Base-by-base conservation (phyloP, 1,140 invertebrate species). In the Drosophila trapezifrons region DNA sequence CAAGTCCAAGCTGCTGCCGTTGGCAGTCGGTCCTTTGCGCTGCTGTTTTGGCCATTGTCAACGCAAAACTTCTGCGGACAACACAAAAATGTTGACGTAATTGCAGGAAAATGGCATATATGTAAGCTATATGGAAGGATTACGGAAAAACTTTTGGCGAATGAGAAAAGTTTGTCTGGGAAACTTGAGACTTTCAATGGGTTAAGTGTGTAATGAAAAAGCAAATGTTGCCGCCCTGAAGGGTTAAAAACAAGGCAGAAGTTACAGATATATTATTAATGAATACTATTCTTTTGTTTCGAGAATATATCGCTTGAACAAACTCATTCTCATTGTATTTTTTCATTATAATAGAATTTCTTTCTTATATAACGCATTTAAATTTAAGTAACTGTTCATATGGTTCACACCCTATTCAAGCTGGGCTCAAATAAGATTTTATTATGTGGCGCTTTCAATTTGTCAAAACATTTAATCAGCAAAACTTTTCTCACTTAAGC, bases 401-500 rank as follows among this genome's bases (percentile, higher is more conserved):
- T 9, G 9, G 9, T 29, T 9, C 8, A 8, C 10, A 27, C 20
- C 20, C 18, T 3, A 4, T 9, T 27, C n/a, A 45, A 18, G 13
- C 40, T 57, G 20, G n/a, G 29, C 17, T 15, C 7, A 17, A n/a
- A n/a, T 18, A 13, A 37, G 32, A 9, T 22, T 47, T 38, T 10
- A 67, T 42, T 27, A 55, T 32, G 54, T 66, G 64, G 62, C 82
- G 73, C 67, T 43, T 76, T 70, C 71, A 74, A 87, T 87, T 87
- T 87, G 83, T 87, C 83, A 87, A 82, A 74, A 71, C 60, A 77
- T 89, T 87, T 87, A 87, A 87, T 87, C 83, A 87, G 83, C 84
- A 77, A 87, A 77, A 83, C 76, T 89, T 87, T 83, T 87, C 83
- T 87, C 83, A 87, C 83, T 87, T 89, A 87, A 86, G 79, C 83